Conservation (phyloP, 1,140 invertebrate genomes). For the Bombus affinis region DNA sequence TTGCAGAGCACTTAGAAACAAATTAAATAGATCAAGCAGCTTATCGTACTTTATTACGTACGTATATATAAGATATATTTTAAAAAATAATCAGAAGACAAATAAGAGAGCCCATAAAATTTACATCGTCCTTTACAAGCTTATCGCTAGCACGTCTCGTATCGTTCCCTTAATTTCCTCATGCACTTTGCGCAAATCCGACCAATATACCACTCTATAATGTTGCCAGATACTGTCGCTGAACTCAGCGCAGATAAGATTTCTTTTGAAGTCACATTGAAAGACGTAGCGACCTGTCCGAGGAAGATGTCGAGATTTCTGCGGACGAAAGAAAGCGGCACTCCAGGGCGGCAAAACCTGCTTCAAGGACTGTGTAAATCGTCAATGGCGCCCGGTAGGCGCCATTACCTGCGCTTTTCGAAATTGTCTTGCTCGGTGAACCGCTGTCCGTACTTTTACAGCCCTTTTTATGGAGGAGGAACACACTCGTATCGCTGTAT, state of each 20-base stretch:
- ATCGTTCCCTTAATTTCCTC: neutral
- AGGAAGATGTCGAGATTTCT: neutral
- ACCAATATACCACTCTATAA: neutral
- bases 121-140: too few species aligned
- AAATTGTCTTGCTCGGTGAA: slow-evolving; percentile 36
- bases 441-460: slow-evolving; percentile 31
- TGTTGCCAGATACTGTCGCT: neutral
- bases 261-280: slow-evolving; percentile 8
- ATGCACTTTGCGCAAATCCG: neutral
- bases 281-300: slow-evolving; percentile 21
- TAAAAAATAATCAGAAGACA: neutral
- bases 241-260: slow-evolving; percentile 10
- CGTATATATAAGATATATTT: too few species aligned
- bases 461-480: slow-evolving; percentile 11
- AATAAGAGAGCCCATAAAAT: neutral
- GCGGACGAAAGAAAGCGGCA: slow-evolving; percentile 24
- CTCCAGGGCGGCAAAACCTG: slow-evolving; percentile 19
- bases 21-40: neutral
- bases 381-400: slow-evolving; percentile 24
- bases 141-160: neutral
- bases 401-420: slow-evolving; percentile 49
- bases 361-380: slow-evolving; percentile 37
- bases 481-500: neutral
- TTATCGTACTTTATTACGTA: neutral
- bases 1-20: neutral